phyloP scores from a whole-genome alignment of 2,113 vertebrate species.

The Daphoenositta chrysoptera region DNA sequence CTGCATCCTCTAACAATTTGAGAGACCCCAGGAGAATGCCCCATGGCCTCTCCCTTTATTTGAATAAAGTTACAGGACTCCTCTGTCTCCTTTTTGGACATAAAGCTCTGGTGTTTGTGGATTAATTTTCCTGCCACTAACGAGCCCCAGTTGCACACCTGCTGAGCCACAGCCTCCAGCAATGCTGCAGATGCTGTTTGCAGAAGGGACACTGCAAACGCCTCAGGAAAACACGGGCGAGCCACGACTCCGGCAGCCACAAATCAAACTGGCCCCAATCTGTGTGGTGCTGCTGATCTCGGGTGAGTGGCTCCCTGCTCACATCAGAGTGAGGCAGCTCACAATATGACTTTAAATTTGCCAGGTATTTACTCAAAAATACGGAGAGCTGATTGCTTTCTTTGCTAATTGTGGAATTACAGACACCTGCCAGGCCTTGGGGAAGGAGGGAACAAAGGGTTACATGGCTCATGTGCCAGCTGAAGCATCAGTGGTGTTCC shows the following conservation, averaged over 20 bases:
- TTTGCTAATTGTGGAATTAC: neutral
- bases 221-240: neutral
- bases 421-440: neutral
- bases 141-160: neutral
- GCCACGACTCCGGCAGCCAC: neutral
- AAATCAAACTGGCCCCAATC: neutral
- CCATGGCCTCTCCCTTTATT: neutral
- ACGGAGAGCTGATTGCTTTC: neutral
- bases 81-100: neutral
- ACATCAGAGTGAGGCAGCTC: neutral
- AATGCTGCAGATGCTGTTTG: neutral
- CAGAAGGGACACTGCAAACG: neutral
- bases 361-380: neutral
- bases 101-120: neutral
- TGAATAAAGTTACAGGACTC: accelerated
- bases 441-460: neutral
- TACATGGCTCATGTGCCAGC: neutral
- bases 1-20: accelerated
- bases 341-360: neutral
- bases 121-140: neutral
- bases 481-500: neutral
- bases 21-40: neutral
- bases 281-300: neutral
- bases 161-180: neutral
- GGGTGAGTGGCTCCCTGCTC: neutral